phyloP scores from a whole-genome alignment of 2,888 invertebrate genomes.

The Torymus tubicola region DNA sequence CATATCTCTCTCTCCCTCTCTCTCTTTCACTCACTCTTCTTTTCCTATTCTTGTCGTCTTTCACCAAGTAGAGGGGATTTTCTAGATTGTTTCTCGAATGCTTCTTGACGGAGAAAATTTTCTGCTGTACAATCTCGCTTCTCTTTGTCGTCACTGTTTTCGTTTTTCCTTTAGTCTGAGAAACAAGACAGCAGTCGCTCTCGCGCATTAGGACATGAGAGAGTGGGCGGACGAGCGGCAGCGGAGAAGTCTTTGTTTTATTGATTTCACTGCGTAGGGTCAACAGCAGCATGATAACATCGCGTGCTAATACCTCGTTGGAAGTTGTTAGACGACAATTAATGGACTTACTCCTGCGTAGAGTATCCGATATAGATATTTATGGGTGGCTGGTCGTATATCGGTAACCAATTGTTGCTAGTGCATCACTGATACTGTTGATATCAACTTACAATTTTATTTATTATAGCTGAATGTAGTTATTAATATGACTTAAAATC shows the following conservation, averaged over 20 bases:
- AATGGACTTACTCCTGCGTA: slow-evolving; percentile 6
- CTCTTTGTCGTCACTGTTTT: too few relatives aligned
- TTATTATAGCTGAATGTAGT: too few relatives aligned
- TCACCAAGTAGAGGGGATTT: neutral
- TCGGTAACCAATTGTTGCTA: neutral
- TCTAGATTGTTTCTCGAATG: neutral
- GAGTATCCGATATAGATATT: neutral
- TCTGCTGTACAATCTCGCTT: too few relatives aligned
- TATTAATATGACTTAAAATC: too few relatives aligned
- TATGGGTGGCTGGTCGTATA: neutral
- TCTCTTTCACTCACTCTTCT: too few relatives aligned
- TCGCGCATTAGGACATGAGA: too few relatives aligned
- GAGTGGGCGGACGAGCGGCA: neutral
- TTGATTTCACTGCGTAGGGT: slow-evolving; percentile 40
- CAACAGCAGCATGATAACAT: slow-evolving; percentile 34
- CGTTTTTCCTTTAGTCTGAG: too few relatives aligned
- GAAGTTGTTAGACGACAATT: slow-evolving; percentile 16
- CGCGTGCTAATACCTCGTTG: slow-evolving; percentile 29
- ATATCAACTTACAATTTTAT: too few relatives aligned
- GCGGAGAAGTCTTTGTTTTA: slow-evolving; percentile 42
- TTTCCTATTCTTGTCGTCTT: slow-evolving; percentile 50
- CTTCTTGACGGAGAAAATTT: too few relatives aligned
- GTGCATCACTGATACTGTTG: too few relatives aligned
- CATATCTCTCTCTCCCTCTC: too few relatives aligned
- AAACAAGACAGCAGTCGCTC: too few relatives aligned